Base-by-base conservation (phyloP, 1,140 invertebrate genomes). In the Delia radicum region DNA sequence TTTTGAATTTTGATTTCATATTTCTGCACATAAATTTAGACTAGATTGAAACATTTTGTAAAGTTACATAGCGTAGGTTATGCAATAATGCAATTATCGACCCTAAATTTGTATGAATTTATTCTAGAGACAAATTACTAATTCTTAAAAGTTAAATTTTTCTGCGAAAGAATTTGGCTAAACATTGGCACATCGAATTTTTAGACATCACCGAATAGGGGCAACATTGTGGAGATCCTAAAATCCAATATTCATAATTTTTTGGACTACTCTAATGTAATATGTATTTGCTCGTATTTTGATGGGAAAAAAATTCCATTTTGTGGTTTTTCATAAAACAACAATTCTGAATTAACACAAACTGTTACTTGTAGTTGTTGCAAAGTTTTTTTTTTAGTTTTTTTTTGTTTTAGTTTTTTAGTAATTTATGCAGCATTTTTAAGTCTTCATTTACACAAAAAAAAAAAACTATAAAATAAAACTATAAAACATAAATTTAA, bases 311-410 rank as follows among this genome's bases (percentile, higher is more conserved):
- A 73, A 73, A 48, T 48, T 2, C 13, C 26, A 29, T 27, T 73
- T 46, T 48, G 71, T 28, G 46, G 37, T 55, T 73, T 73, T 28
- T 42, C 46, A 12, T 33, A 24, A 69, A 33, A 37, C 18, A 31
- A 37, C 65, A 74, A 61, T n/a, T n/a, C n/a, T n/a, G n/a, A n/a
- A n/a, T n/a, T n/a, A n/a, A 74, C 18, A 33, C 18, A 37, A 37
- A 74, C 69, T 84, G 37, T 42, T 42, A 42, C n/a, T 8, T 42
- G 12, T 42, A 33, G 33, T 12, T 83, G 82, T 82, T 82, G 82
- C n/a, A n/a, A n/a, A n/a, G n/a, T 83, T 84, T 80, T 79, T 75
- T 73, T 78, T 78, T 80, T 79, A 82, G 79, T 78, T 75, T 78
- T 79, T 73, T 77, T 79, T 78, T 78, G 78, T 80, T 80, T 62